A percentile compares a stretch with the other conserved stretches of the same genome.
phyloP scores from a whole-genome alignment of 2,888 invertebrate species.

The Cantharis lateralis region DNA sequence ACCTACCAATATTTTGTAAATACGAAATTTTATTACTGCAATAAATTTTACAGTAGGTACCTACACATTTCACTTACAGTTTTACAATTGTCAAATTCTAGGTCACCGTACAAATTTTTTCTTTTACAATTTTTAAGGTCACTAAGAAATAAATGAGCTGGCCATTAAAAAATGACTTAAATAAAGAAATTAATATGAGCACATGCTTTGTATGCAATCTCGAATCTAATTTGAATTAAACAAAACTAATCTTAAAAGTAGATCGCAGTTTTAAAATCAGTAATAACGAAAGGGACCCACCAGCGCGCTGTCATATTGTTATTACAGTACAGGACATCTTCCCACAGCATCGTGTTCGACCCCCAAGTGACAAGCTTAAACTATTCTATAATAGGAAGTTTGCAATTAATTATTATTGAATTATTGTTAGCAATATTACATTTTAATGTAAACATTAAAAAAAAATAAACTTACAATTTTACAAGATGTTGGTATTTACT shows the following conservation, averaged over 20 bases:
- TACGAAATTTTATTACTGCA: constrained; percentile 28
- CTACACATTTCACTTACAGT: constrained; percentile 14
- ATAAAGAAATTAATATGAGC: neutral
- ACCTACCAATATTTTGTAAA: constrained; percentile 11
- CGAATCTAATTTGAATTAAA: constrained; percentile 15
- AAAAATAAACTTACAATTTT: neutral
- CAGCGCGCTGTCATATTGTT: constrained; percentile 41
- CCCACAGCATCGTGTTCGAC: constrained; percentile 37
- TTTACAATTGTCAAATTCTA: constrained; percentile 22
- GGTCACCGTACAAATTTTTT: constrained; percentile 18
- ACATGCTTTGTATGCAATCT: constrained; percentile 6
- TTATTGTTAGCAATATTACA: neutral
- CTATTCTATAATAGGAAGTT: constrained; percentile 24
- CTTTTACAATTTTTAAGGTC: neutral
- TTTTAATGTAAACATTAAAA: neutral
- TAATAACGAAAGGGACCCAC: constrained; percentile 35
- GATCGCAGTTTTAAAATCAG: constrained; percentile 29
- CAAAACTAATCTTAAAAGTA: constrained; percentile 25
- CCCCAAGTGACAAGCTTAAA: constrained; percentile 33
- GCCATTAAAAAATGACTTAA: neutral
- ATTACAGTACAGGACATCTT: constrained; percentile 37
- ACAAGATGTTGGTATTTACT: neutral
- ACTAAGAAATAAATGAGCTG: neutral
- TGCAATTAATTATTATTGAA: constrained; percentile 22
- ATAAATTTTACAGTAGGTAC: constrained; percentile 20